These are phyloP conservation scores for Spisula subtruncata DNA, from an alignment of 2,888 invertebrate genomes.

Conservation along the genomic window DNA sequence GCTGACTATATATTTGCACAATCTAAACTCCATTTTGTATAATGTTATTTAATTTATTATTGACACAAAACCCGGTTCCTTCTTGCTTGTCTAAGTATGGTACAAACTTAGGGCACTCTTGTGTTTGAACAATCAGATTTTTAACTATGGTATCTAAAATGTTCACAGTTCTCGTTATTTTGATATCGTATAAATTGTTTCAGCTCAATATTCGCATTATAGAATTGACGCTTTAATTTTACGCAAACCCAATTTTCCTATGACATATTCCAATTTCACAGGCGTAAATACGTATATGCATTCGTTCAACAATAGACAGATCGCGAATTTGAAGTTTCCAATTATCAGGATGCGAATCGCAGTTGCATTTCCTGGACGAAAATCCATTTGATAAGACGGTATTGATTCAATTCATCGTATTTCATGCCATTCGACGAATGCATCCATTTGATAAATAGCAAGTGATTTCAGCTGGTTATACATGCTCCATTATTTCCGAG, in stretches of 20 bases:
- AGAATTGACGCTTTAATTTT: background rate
- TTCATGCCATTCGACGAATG: constrained; percentile 1
- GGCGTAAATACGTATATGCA: background rate
- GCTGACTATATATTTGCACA: no score
- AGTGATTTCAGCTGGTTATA: background rate
- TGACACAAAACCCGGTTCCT: no score
- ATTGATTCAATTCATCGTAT: background rate
- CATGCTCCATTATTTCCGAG: background rate
- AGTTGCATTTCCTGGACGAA: constrained; percentile 3
- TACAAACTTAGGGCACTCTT: no score
- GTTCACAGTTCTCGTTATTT: background rate
- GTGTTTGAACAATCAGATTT: no score
- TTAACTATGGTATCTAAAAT: no score
- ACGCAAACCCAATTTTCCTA: background rate
- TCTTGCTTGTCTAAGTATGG: no score
- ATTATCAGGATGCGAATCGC: background rate
- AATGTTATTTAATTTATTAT: no score
- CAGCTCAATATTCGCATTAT: background rate
- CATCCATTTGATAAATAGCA: background rate
- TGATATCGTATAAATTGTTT: background rate
- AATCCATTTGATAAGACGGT: constrained; percentile 4
- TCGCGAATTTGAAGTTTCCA: background rate
- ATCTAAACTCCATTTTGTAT: no score
- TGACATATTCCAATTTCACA: constrained; percentile 16
- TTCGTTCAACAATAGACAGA: background rate